Evolutionary conservation across 1,140 invertebrate genomes (phyloP).

Genomic region (Meloidogyne chitwoodi): DNA sequence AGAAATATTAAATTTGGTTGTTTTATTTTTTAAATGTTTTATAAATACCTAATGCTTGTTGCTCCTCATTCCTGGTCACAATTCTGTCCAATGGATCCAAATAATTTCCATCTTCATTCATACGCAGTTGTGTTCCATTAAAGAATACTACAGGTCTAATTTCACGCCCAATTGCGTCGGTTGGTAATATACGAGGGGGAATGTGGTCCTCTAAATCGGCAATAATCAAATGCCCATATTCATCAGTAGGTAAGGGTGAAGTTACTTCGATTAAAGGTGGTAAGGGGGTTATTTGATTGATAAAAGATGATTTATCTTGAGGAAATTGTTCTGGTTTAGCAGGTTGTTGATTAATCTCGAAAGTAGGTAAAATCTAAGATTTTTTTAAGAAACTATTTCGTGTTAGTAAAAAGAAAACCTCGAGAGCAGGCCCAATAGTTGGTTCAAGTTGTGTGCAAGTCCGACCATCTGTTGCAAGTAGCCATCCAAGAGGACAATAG

Average conservation of each 20-base stretch:
- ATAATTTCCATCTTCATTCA: conserved; percentile 22
- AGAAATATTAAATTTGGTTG: too few relatives aligned
- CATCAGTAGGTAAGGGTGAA: conserved; percentile 43
- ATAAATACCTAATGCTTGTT: conserved; percentile 29
- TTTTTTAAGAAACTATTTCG: background rate
- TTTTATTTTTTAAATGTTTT: too few relatives aligned
- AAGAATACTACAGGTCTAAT: conserved; percentile 38
- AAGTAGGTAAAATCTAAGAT: conserved; percentile 1
- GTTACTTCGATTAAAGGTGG: background rate
- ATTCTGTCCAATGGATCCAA: conserved; percentile 24
- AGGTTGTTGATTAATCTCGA: conserved; percentile 7
- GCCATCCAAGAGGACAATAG: conserved; percentile 51
- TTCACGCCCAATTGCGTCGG: conserved; percentile 38
- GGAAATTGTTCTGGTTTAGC: conserved; percentile 3
- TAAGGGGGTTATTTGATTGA: background rate
- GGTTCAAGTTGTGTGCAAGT: conserved; percentile 34
- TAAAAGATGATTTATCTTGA: background rate
- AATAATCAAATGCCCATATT: conserved; percentile 26
- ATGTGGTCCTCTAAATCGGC: conserved; percentile 24
- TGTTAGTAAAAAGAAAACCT: conserved; percentile 2
- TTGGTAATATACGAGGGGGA: conserved; percentile 21
- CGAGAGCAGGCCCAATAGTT: conserved; percentile 3
- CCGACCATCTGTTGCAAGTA: conserved; percentile 42
- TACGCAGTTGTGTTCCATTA: conserved; percentile 32
- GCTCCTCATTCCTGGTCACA: conserved; percentile 31